Conservation (phyloP, 2,888 invertebrate genomes). For the Hartigia nigra region DNA sequence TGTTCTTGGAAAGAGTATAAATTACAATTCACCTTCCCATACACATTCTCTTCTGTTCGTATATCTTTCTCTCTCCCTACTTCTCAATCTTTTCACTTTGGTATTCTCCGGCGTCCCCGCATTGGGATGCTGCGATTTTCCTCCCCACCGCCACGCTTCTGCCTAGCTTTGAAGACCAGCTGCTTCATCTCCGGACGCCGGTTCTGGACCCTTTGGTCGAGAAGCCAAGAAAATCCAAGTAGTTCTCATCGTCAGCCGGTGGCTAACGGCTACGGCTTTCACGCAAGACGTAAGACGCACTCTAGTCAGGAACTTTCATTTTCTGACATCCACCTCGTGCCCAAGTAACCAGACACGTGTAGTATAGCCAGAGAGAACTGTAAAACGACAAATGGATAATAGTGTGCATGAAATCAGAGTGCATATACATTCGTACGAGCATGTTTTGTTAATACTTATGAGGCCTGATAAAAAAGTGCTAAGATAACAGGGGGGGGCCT, state of each 20-base stretch:
- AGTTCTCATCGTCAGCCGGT: not conserved
- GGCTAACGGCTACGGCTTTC: not conserved
- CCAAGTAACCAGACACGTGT: not conserved
- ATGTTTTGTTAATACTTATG: not conserved
- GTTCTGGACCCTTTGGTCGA: not conserved
- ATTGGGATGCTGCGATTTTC: conserved; percentile 14
- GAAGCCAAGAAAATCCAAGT: not conserved
- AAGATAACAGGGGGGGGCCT: not conserved
- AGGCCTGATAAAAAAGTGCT: not conserved
- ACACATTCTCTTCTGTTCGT: conserved; percentile 4
- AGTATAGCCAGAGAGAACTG: not conserved
- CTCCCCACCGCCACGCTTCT: conserved; percentile 11
- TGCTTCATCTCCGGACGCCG: conserved; percentile 28
- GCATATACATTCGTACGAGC: not conserved
- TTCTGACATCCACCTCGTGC: not conserved
- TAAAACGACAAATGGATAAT: not conserved
- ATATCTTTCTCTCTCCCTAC: conserved; percentile 14
- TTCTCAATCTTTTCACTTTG: conserved; percentile 12
- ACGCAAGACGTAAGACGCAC: not conserved
- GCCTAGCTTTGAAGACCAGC: conserved; percentile 17
- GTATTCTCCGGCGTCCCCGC: not conserved
- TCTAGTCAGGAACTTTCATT: not conserved
- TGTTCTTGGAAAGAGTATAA: not conserved
- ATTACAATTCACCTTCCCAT: not conserved
- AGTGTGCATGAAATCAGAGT: not conserved